Percentiles rank a stretch among this genome's conserved stretches.
phyloP scores from a whole-genome alignment of 1,140 invertebrate species.

The Leptinotarsa defecta region DNA sequence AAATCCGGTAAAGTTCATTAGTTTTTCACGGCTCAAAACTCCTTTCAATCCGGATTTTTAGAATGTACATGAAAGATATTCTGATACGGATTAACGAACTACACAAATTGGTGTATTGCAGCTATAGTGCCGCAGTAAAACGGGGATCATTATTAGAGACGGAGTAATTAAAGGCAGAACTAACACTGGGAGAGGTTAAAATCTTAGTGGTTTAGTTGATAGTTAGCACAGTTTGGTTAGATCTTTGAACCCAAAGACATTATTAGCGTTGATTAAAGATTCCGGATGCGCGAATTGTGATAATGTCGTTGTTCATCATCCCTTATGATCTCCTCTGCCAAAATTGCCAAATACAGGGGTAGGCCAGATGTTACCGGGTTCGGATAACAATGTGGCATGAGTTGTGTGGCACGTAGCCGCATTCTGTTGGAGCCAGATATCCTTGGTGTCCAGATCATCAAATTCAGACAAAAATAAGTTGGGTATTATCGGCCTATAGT shows the following conservation, averaged over 20 bases:
- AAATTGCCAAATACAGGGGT: background rate
- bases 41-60: too few species aligned
- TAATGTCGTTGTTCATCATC: conserved; percentile 9
- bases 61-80: background rate
- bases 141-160: conserved; percentile 10
- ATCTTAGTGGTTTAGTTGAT: conserved; percentile 16
- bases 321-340: background rate
- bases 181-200: conserved; percentile 4
- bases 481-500: too few species aligned
- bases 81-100: background rate
- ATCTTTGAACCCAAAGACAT: conserved; percentile 9
- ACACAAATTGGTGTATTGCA: background rate
- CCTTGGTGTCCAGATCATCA: too few species aligned
- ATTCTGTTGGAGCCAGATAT: too few species aligned
- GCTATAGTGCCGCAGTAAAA: background rate
- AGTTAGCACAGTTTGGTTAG: conserved; percentile 14
- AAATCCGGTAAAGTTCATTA: too few species aligned
- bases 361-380: too few species aligned
- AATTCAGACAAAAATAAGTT: too few species aligned
- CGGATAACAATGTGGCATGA: too few species aligned
- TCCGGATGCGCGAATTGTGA: background rate
- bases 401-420: too few species aligned
- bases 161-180: conserved; percentile 10
- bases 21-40: too few species aligned
- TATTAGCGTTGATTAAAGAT: conserved; percentile 14